Evolutionary conservation across 2,797 vertebrate genomes (phyloP).

Genomic region (Pangasius djambal): DNA sequence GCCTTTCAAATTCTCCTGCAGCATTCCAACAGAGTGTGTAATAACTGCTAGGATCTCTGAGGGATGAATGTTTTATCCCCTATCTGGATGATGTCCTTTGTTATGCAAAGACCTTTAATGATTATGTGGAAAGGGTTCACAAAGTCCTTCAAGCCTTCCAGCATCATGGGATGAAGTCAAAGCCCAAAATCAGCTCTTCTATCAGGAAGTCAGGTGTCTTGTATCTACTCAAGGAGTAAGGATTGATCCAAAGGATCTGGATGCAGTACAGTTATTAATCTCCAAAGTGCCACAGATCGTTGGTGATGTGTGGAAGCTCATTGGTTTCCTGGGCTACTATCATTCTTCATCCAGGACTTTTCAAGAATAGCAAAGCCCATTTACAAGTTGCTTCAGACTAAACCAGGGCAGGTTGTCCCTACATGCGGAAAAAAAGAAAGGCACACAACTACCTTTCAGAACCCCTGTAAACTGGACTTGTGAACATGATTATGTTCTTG

Average conservation of each 20-base stretch:
- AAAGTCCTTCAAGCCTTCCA: not conserved
- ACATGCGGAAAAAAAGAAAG: too few species aligned
- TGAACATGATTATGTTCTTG: too few species aligned
- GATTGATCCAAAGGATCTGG: not conserved
- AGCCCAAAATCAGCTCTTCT: not conserved
- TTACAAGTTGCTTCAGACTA: too few species aligned
- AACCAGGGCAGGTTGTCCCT: too few species aligned
- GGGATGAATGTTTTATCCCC: not conserved
- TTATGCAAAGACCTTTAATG: not conserved
- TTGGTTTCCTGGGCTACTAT: not conserved
- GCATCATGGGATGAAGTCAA: not conserved
- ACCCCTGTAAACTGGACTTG: too few species aligned
- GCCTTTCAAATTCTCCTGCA: not conserved
- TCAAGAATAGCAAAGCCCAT: too few species aligned
- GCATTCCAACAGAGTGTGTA: too few species aligned
- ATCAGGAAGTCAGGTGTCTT: not conserved
- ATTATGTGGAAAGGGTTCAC: not conserved
- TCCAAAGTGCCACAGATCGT: not conserved
- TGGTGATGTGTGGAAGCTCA: not conserved
- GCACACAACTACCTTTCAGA: too few species aligned
- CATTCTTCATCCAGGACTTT: not conserved
- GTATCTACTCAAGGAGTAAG: not conserved
- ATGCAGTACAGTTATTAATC: not conserved
- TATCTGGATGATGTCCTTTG: not conserved
- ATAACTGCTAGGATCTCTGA: too few species aligned